Base-by-base conservation (phyloP, 2,888 invertebrate species). In the Trichacis sp. region DNA sequence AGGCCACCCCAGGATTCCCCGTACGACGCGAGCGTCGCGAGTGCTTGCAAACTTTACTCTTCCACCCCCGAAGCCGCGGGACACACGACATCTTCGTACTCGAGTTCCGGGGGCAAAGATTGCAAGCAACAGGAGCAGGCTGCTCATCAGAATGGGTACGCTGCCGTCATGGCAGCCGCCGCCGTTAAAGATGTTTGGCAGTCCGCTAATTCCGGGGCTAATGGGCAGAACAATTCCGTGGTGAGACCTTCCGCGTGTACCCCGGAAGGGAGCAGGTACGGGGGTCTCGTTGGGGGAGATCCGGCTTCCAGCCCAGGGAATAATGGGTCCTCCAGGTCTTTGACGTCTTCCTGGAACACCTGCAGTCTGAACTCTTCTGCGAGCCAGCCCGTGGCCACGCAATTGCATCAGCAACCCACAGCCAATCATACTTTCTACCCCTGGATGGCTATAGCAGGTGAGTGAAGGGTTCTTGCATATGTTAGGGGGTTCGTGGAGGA, bases 361-460 rank as follows among this genome's bases (percentile, higher is more conserved):
- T 95, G 95, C 88, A 90, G 92, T 77, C 88, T 95, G 81, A 94
- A 94, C 81, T 91, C 93, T 74, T 89, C 93, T 71, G 91, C 93
- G 70, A 90, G 92, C 81, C 91, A 92, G 85, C 90, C 91, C 72
- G 88, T 89, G 71, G 90, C 92, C 50, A 93, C 93, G 77, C 94
- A 93, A 84, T 92, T 94, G 75, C 94, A 95, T 86, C 88, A 87
- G 83, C 95, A 95, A 87, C 93, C 94, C 87, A 89, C 92, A 86
- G 91, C 90, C 87, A 94, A 92, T 87, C 95, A 96, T 90, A 95
- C 95, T 84, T 96, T 96, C 88, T 96, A 96, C 88, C 96, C 96
- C 78, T 96, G 96, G 96, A 96, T 96, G 96, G 96, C 96, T 87
- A 96, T 96, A 89, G 96, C 96, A 96, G 96, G 96, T 96, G 87